phyloP scores from a whole-genome alignment of 2,113 vertebrate species.

The Tragelaphus strepsiceros region DNA sequence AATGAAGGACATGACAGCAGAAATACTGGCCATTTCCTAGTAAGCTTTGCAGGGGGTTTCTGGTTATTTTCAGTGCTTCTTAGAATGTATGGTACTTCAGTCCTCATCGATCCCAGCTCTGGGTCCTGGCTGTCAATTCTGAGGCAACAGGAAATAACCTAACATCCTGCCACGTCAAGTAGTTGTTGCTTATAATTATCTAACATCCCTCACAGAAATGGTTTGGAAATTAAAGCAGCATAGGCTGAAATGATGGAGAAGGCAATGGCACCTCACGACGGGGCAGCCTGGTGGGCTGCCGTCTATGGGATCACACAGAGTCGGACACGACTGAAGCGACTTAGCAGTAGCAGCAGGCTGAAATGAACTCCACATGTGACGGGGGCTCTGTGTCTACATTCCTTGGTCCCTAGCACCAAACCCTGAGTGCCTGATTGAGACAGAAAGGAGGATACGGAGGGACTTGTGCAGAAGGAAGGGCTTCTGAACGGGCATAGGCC shows the following conservation, averaged over 20 bases:
- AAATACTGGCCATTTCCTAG: neutral
- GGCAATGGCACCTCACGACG: too few relatives aligned
- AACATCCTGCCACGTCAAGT: neutral
- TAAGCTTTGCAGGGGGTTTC: neutral
- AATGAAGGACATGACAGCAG: neutral
- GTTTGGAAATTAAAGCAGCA: neutral
- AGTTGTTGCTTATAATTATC: neutral
- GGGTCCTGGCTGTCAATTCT: neutral
- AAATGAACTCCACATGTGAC: neutral
- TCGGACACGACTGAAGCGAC: too few relatives aligned
- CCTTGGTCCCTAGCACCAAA: neutral
- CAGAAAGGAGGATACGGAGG: neutral
- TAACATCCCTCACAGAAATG: neutral
- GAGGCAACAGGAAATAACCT: neutral
- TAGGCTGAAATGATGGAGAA: neutral
- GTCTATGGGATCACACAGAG: too few relatives aligned
- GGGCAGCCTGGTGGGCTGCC: too few relatives aligned
- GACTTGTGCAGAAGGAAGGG: neutral
- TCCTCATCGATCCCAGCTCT: neutral
- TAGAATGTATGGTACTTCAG: neutral
- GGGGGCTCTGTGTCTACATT: neutral
- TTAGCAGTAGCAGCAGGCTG: neutral
- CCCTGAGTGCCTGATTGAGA: neutral
- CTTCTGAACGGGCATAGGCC: neutral
- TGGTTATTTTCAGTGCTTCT: neutral